phyloP scores from a whole-genome alignment of 2,888 invertebrate species.

The Lithosia quadra region DNA sequence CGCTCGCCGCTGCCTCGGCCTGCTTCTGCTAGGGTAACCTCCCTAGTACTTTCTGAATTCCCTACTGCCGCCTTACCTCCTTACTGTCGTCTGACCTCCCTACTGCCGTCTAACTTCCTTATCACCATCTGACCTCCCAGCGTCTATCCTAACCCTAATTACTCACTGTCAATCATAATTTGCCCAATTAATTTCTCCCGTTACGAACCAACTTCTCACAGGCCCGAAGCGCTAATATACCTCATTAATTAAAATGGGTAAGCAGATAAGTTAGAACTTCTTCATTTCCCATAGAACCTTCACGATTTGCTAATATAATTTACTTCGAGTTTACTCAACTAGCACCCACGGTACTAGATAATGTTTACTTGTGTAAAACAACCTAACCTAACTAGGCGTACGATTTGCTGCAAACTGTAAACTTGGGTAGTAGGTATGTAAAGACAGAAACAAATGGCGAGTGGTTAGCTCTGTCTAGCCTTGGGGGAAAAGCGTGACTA shows the following conservation, averaged over 20 bases:
- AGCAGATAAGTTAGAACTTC: conserved; percentile 24
- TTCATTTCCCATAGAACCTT: conserved; percentile 51
- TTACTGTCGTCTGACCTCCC: background rate
- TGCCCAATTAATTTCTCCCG: conserved; percentile 11
- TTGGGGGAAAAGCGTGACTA: background rate
- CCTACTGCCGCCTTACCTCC: too few relatives aligned
- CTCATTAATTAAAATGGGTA: conserved; percentile 20
- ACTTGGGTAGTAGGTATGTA: background rate
- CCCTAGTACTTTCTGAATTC: too few relatives aligned
- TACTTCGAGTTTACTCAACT: conserved; percentile 46
- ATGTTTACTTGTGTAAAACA: conserved; percentile 28
- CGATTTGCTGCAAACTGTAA: conserved; percentile 8
- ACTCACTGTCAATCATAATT: conserved; percentile 9
- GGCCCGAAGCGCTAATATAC: conserved; percentile 15
- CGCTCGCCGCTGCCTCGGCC: too few relatives aligned
- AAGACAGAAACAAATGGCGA: background rate
- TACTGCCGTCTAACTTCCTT: too few relatives aligned
- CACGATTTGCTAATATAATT: conserved; percentile 59
- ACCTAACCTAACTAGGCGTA: conserved; percentile 1
- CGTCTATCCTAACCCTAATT: background rate
- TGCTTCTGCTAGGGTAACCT: too few relatives aligned
- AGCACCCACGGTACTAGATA: conserved; percentile 37
- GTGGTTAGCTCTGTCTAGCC: background rate
- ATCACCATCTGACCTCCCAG: background rate
- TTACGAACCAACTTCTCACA: conserved; percentile 11